Base-by-base conservation (phyloP, 2,888 invertebrate species). In the Brachylomia viminalis region DNA sequence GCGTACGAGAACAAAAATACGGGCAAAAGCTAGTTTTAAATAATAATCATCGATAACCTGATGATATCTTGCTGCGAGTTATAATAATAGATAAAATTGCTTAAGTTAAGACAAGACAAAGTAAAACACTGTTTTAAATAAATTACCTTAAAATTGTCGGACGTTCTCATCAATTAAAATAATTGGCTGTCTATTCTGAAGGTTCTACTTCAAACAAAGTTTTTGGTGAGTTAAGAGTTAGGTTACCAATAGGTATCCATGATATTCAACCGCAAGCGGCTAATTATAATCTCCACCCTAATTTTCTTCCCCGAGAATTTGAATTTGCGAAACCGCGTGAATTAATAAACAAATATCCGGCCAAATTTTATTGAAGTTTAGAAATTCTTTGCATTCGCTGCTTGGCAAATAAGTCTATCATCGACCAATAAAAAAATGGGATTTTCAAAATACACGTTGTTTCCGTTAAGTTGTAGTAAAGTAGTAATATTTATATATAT, bases 281-380 rank as follows among this genome's bases (percentile, higher is more conserved):
- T 69, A 82, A 85, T 85, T 68, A 68, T 73, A 74, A 85, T 82
- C 42, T 68, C 67, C 49, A 59, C 33, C 70, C 58, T 42, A 83
- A 77, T 77, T 71, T 74, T 58, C 59, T 69, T 61, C 15, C 10
- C 6, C 52, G 7, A 61, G 84, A 74, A 66, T 67, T 78, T 49
- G 65, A 82, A 76, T 72, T 85, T 71, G 67, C 75, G 56, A 54
- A 76, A 79, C 85, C 79, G 70, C 82, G 61, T 27, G 64, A 85
- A 85, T 82, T 87, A 85, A 82, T 85, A 79, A 85, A 77, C 83
- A 79, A 87, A 82, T 82, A 79, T 64, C 68, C 66, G 27, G 27
- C 20, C 13, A n/a, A 85, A 82, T 30, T 82, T 87, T 15, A 13
- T 45, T 30, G n/a, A 27, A 70, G 61, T 54, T 69, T 0, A 58